phyloP scores from a whole-genome alignment of 1,140 invertebrate genomes.

The Mercenaria mercenaria region DNA sequence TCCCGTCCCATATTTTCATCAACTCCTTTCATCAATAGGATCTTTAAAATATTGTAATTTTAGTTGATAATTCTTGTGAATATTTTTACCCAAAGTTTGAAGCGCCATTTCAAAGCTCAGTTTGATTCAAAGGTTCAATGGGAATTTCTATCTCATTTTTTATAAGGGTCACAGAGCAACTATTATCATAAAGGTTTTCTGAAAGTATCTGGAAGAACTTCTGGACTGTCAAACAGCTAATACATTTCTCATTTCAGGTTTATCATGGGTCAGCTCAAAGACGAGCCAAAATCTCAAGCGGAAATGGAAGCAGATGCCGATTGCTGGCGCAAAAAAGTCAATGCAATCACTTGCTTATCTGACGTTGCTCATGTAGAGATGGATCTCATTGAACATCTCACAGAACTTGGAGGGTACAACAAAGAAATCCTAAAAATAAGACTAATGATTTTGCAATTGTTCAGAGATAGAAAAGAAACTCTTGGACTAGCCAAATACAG shows the following conservation, averaged over 20 bases:
- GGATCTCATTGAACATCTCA: background rate
- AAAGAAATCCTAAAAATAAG: background rate
- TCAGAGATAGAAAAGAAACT: background rate
- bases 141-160: no score
- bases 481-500: background rate
- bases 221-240: no score
- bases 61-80: no score
- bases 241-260: background rate
- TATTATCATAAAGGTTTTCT: no score
- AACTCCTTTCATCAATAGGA: no score
- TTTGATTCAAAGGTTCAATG: no score
- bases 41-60: no score
- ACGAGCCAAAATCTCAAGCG: background rate
- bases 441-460: background rate
- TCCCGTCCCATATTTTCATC: no score
- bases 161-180: no score
- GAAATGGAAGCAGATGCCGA: constrained; percentile 7
- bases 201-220: background rate
- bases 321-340: background rate
- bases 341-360: background rate
- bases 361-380: background rate
- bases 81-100: no score
- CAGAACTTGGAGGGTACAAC: background rate
- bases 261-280: background rate
- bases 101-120: no score